Evolutionary conservation across 2,797 vertebrate species (phyloP).

Genomic region (Melanotaenia boesemani): DNA sequence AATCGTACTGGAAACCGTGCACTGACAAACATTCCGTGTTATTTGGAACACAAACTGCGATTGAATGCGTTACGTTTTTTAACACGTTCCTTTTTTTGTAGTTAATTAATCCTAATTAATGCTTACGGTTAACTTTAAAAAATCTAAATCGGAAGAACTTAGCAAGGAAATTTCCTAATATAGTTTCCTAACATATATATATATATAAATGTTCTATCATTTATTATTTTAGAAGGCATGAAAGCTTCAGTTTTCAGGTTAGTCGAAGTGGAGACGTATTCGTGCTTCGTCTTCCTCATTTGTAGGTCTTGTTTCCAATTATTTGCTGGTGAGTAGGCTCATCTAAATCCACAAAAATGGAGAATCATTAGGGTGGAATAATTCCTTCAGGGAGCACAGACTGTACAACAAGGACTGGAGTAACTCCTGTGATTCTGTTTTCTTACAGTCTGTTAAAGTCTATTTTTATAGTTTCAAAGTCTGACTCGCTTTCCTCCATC

Average conservation of each 20-base stretch:
- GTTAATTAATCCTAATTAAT: too few relatives aligned
- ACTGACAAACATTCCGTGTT: too few relatives aligned
- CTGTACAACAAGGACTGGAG: slow-evolving; percentile 1
- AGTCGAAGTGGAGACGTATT: background rate
- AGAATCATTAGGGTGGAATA: slow-evolving; percentile 13
- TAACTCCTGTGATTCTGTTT: slow-evolving; percentile 37
- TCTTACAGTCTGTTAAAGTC: slow-evolving; percentile 26
- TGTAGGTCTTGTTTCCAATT: slow-evolving; percentile 5
- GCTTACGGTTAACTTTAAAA: too few relatives aligned
- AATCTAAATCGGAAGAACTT: too few relatives aligned
- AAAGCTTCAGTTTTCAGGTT: background rate
- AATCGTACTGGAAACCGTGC: too few relatives aligned
- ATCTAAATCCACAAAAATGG: slow-evolving; percentile 7
- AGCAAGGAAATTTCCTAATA: too few relatives aligned
- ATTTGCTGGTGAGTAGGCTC: background rate
- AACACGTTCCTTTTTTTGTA: too few relatives aligned
- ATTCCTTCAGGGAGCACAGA: slow-evolving; percentile 24
- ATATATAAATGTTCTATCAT: too few relatives aligned
- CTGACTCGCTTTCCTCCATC: slow-evolving; percentile 9
- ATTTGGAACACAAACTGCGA: too few relatives aligned
- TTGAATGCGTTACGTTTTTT: too few relatives aligned
- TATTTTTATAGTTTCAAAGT: slow-evolving; percentile 52
- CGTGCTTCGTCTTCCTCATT: slow-evolving; percentile 1
- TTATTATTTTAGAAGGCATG: too few relatives aligned
- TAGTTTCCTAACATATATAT: too few relatives aligned